Percentiles rank a stretch among this genome's conserved stretches.
phyloP scores from a whole-genome alignment of 1,140 invertebrate species.

The Anoplophora glabripennis region DNA sequence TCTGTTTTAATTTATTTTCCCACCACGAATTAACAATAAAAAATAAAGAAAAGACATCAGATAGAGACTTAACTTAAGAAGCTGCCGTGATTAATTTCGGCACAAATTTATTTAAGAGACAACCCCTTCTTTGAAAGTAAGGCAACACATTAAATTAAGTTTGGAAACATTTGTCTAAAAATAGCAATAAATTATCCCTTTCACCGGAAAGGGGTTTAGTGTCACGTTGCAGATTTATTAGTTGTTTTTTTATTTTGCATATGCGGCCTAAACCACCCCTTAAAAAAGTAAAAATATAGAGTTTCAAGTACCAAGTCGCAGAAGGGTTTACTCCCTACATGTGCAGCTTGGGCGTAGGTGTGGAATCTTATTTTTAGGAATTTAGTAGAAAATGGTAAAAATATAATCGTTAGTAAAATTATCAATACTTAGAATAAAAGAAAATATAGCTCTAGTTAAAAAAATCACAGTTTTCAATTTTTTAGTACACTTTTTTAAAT shows the following conservation, averaged over 20 bases:
- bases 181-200: conserved; percentile 16
- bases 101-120: not conserved
- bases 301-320: not conserved
- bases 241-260: conserved; percentile 24
- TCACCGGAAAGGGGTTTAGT: conserved; percentile 28
- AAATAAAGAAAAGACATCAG: too few species aligned
- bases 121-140: not conserved
- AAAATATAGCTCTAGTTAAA: too few species aligned
- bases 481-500: too few species aligned
- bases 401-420: too few species aligned
- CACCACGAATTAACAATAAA: too few species aligned
- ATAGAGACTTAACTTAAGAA: too few species aligned
- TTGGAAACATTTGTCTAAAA: conserved; percentile 15
- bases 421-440: too few species aligned
- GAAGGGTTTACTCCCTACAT: conserved; percentile 9
- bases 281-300: conserved; percentile 2
- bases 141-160: conserved; percentile 9
- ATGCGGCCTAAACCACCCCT: conserved; percentile 4
- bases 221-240: conserved; percentile 32
- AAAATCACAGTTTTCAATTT: too few species aligned
- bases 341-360: not conserved
- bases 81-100: not conserved
- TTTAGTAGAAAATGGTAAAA: too few species aligned
- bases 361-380: too few species aligned
- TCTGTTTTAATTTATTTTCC: too few species aligned